phyloP scores from a whole-genome alignment of 2,888 invertebrate genomes.

The Campopleginae sp. region DNA sequence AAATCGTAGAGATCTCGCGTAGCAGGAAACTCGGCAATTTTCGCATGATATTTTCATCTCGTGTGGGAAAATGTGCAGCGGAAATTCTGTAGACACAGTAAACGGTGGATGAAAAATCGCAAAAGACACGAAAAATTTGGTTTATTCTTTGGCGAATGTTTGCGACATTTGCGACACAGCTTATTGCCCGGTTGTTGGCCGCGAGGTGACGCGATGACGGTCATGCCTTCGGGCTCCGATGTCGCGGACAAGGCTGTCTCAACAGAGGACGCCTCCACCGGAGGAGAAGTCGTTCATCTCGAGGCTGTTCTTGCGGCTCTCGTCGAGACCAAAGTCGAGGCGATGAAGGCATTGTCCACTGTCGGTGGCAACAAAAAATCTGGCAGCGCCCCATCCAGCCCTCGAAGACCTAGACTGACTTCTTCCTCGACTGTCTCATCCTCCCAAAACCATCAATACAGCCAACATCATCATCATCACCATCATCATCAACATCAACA shows the following conservation, averaged over 20 bases:
- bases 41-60: neutral
- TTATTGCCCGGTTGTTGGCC: conserved; percentile 23
- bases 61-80: neutral
- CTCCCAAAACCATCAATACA: conserved; percentile 82
- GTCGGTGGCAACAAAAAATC: conserved; percentile 84
- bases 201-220: conserved; percentile 76
- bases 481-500: conserved; percentile 78
- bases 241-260: conserved; percentile 90
- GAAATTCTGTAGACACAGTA: neutral
- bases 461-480: conserved; percentile 75
- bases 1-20: conserved; percentile 38
- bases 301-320: conserved; percentile 90
- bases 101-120: neutral
- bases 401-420: conserved; percentile 83
- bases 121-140: neutral
- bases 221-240: conserved; percentile 83
- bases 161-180: too few relatives aligned
- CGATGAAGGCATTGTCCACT: conserved; percentile 85
- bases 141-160: conserved; percentile 18
- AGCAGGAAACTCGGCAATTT: conserved; percentile 43
- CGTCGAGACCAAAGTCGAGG: conserved; percentile 89
- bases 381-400: conserved; percentile 84
- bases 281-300: conserved; percentile 87
- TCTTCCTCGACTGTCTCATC: conserved; percentile 84
- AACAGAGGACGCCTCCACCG: conserved; percentile 86